Evolutionary conservation across 2,888 invertebrate species (phyloP), one percentile per base, ranked within the genome.

Genomic region (Philereme vetulata): DNA sequence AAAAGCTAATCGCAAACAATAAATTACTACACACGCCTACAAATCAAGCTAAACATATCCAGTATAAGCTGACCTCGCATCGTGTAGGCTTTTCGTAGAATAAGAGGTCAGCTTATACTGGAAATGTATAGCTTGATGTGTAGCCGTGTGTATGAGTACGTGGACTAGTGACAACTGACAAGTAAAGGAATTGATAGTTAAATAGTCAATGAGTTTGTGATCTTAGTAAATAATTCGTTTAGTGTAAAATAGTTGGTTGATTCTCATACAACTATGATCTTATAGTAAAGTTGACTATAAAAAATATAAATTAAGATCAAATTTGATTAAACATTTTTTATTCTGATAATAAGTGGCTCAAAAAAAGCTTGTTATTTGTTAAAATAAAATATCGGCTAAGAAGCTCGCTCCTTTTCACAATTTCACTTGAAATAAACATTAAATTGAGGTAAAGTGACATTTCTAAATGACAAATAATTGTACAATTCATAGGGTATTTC

Each of bases 401-500:
- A 9, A 5, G 3, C 11, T 40, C 34, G 11, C 3, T 21, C 0
- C 33, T 35, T 46, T 6, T 5, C 8, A 38, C 34, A 34, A 21
- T 52, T 52, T 50, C 50, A 56, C 35, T 50, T 51, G 7, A 35
- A 4, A 33, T 33, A 46, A 67, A 53, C 62, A 72, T 66, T 55
- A 56, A 66, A 70, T 74, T 21, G 21, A 78, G 87, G 86, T 86
- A 87, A 87, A 88, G 86, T 86, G 85, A 84, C 83, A 87, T 84
- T 88, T 88, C 87, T 88, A 89, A 89, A 87, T 84, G 82, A 86
- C 80, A 86, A 86, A 85, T 86, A 87, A 86, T 75, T 85, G 84
- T 86, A 86, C 77, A 85, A 79, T 72, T 67, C 66, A 75, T 77
- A 72, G 69, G 56, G 57, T 77, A 73, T 75, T 75, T 74, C 72